Evolutionary conservation across 2,113 vertebrate species (phyloP).

Genomic region (Parus major): DNA sequence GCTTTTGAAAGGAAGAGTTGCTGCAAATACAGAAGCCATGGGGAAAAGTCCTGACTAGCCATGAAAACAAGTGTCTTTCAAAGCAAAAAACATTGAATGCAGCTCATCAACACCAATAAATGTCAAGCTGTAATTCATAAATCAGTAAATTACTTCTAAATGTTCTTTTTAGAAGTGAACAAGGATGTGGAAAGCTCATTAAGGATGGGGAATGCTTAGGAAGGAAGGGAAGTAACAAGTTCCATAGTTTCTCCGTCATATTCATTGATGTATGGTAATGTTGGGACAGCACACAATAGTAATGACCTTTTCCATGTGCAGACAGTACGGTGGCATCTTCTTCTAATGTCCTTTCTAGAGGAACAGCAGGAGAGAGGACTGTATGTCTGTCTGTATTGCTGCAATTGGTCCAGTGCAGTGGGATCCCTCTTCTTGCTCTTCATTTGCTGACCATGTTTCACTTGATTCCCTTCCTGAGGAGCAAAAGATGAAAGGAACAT

Average conservation of each 20-base stretch:
- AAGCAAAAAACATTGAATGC: background rate
- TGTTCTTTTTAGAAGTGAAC: background rate
- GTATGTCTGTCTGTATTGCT: background rate
- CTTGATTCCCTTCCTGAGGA: background rate
- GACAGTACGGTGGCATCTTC: background rate
- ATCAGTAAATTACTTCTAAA: background rate
- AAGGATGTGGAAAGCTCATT: background rate
- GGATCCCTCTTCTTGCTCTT: background rate
- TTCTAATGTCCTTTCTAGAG: background rate
- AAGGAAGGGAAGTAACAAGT: background rate
- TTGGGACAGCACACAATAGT: background rate
- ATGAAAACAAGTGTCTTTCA: background rate
- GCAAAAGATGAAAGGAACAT: background rate
- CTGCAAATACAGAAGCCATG: background rate
- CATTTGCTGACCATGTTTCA: background rate
- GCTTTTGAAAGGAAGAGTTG: background rate
- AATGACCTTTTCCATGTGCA: background rate
- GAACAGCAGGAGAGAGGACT: background rate
- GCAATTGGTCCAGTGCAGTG: background rate
- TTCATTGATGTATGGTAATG: background rate
- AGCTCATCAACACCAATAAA: background rate
- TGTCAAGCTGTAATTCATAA: background rate
- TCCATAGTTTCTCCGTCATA: background rate
- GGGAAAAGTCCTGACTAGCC: background rate
- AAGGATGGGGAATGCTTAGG: background rate